Percentiles rank a stretch among this genome's conserved stretches.
Conservation (phyloP, 2,888 invertebrate species). For the Colletes collaris region DNA sequence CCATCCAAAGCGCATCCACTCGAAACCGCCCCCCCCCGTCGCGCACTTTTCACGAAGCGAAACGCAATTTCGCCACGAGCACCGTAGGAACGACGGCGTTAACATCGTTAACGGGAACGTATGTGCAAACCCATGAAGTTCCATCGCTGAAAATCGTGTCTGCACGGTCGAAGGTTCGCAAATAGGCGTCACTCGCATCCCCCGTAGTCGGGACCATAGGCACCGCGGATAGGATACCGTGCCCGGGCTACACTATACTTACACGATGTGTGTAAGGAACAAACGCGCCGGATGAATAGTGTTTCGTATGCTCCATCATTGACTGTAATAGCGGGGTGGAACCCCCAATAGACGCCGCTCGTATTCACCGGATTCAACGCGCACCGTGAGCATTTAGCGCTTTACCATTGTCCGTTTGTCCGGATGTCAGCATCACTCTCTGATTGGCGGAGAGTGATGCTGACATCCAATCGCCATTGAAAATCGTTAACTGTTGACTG, state of each 20-base stretch:
- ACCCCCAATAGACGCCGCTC: conserved; percentile 67
- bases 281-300: conserved; percentile 68
- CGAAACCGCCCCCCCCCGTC: neutral
- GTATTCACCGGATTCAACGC: conserved; percentile 69
- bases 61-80: neutral
- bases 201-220: conserved; percentile 43
- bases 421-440: conserved; percentile 72
- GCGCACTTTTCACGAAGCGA: neutral
- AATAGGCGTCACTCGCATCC: conserved; percentile 67
- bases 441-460: conserved; percentile 69
- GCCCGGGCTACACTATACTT: conserved; percentile 64
- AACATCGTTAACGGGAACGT: neutral
- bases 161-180: conserved; percentile 43
- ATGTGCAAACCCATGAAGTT: neutral
- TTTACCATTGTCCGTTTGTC: conserved; percentile 65
- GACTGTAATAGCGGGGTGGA: conserved; percentile 69
- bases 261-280: conserved; percentile 69
- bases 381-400: conserved; percentile 67
- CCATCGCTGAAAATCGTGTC: conserved; percentile 13
- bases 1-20: neutral
- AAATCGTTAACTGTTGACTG: conserved; percentile 67
- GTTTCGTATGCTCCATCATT: conserved; percentile 72
- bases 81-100: neutral
- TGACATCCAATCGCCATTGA: conserved; percentile 69
- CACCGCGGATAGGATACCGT: conserved; percentile 33